phyloP scores from a whole-genome alignment of 2,113 vertebrate genomes.

The Carassius auratus region DNA sequence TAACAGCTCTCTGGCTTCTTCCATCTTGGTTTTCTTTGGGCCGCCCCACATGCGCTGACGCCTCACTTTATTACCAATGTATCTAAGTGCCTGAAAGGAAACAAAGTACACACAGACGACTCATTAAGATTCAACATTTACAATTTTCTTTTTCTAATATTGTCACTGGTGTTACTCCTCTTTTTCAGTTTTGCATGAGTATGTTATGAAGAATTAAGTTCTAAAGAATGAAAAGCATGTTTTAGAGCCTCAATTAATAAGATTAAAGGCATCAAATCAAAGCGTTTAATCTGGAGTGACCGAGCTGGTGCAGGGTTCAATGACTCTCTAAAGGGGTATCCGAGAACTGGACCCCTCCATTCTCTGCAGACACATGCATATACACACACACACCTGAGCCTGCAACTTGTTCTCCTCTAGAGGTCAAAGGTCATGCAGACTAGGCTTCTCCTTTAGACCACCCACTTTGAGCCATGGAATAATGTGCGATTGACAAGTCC shows the following conservation, averaged over 20 bases:
- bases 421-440: conserved; percentile 67
- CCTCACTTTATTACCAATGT: conserved; percentile 96
- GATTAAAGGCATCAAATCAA: not conserved
- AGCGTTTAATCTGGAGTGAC: conserved; percentile 28
- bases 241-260: not conserved
- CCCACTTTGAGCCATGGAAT: conserved; percentile 56
- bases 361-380: not conserved
- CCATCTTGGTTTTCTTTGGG: conserved; percentile 98
- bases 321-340: conserved; percentile 27
- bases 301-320: conserved; percentile 6
- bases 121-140: not conserved
- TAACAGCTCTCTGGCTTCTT: conserved; percentile 94
- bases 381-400: conserved; percentile 54
- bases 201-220: not conserved
- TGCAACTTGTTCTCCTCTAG: conserved; percentile 40
- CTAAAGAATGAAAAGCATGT: not conserved
- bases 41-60: conserved; percentile 98
- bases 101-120: not conserved
- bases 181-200: not conserved
- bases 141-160: not conserved
- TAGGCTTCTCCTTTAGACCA: conserved; percentile 63
- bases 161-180: not conserved
- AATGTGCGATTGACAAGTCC: not conserved
- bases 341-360: not conserved
- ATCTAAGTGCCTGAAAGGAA: conserved; percentile 85